Evolutionary conservation across 2,797 vertebrate genomes (phyloP), one percentile per base, ranked within the genome.

Genomic region (Lophotriccus pileatus): DNA sequence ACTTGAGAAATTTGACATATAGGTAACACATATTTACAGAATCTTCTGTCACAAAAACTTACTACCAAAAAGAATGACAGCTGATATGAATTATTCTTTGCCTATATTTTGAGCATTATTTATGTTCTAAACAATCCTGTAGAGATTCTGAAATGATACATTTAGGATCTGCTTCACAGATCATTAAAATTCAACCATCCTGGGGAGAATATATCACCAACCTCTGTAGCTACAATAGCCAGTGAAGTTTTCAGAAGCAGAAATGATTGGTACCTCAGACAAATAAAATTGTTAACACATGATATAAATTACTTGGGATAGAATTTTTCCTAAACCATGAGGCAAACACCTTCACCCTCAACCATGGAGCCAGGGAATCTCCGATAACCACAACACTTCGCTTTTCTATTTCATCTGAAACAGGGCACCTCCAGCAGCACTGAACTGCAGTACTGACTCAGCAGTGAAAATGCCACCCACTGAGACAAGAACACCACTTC

Each of bases 391-490:
- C 91, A 94, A 72, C 60, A 88, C 87, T 94, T 90, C 94, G 90
- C 75, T 95, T 97, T 96, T 96, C 60, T 79, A 27, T 97, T 96
- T 96, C 64, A 84, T 91, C 79, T 94, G 84, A 93, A 97, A 96
- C 67, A 78, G 91, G 81, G 28, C 56, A 93, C 37, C 86, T 92
- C 78, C 83, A 95, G 81, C 84, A 93, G 79, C 93, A 91, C 70
- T 73, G 69, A 94, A 58, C 62, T 62, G 68, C 58, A 55, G 69
- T 15, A 84, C 90, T 97, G 95, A 97, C 94, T 98, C 95, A 97
- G 96, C 95, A 95, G 58, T 76, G 80, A 90, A 94, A 95, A 96
- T 97, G 85, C 93, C 97, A 97, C 96, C 96, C 97, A 97, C 91
- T 21, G 55, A 93, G 93, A 68, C 68, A 70, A 70, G n/a, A 87